Evolutionary conservation across 2,113 vertebrate genomes (phyloP), one percentile per base, ranked within the genome.

Genomic region (Connochaetes taurinus): DNA sequence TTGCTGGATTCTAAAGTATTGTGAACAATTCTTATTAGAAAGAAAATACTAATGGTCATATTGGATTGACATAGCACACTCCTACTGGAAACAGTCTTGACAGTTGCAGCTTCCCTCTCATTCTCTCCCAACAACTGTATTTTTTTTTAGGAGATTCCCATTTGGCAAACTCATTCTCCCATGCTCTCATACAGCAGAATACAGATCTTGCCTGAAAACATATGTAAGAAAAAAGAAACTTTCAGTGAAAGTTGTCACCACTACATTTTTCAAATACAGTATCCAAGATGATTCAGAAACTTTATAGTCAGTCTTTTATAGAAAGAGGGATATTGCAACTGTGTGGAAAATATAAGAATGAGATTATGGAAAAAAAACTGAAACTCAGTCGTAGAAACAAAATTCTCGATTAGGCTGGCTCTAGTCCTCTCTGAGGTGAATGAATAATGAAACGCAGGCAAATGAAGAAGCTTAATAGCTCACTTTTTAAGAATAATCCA

Each of bases 401-500:
- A 84, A 27, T 58, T 47, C n/a, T 95, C 52, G 80, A 80, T 36
- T 29, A 96, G 76, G 86, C 9, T 29, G 90, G n/a, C 15, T 62
- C 21, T 80, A 67, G 29, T 29, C 91, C 40, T 89, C 60, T 97
- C 67, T 58, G 84, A 96, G 89, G 29, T 76, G 53, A 96, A 92
- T 80, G 43, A 95, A 95, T 60, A 96, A 92, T 83, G 71, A 93
- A 95, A 89, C 84, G 71, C 2, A 1, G 93, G 21, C 62, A 94
- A 92, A 29, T 95, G 21, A 93, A 74, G 1, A 43, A 13, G 0
- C 45, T 86, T 89, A 80, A 90, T 85, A 43, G 14, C 5, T 96
- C 87, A 76, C 29, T 67, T 91, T 84, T 81, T 16, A 86, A 86
- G 50, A 97, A 88, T 85, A 97, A 88, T 71, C 57, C 53, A 91